Percentiles rank a stretch among this genome's conserved stretches.
phyloP scores from a whole-genome alignment of 2,888 invertebrate genomes.

The Chrysopilus asiliformis region DNA sequence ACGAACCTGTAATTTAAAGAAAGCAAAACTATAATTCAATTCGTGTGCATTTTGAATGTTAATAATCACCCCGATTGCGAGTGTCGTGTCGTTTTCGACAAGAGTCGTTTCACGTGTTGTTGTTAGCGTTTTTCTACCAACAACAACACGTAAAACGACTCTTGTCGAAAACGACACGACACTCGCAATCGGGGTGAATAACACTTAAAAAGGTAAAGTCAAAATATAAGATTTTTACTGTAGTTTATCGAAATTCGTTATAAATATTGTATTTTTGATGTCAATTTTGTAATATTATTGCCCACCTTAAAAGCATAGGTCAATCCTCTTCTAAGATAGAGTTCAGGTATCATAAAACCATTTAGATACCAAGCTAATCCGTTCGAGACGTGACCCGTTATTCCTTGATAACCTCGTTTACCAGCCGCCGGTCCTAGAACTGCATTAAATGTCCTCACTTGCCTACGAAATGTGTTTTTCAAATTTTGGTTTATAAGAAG shows the following conservation, averaged over 20 bases:
- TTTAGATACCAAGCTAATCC: conserved; percentile 87
- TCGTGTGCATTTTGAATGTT: background rate
- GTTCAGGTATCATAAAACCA: conserved; percentile 73
- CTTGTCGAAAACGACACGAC: too few species aligned
- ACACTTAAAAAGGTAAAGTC: conserved; percentile 1
- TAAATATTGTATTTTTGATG: too few species aligned
- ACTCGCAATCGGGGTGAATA: too few species aligned
- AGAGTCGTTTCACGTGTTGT: too few species aligned
- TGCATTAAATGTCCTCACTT: conserved; percentile 65
- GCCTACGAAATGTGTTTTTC: conserved; percentile 22
- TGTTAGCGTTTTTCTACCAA: too few species aligned
- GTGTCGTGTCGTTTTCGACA: too few species aligned
- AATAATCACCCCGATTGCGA: too few species aligned
- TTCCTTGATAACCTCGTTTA: conserved; percentile 59
- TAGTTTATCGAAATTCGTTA: background rate
- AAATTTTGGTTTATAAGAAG: too few species aligned
- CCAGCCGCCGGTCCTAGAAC: conserved; percentile 77
- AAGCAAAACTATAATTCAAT: background rate
- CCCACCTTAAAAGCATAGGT: conserved; percentile 65
- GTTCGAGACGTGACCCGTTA: conserved; percentile 54
- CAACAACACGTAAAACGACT: too few species aligned
- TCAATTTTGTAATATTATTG: conserved; percentile 1
- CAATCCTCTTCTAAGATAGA: conserved; percentile 73
- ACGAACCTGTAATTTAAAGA: conserved; percentile 39
- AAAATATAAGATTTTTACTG: background rate